Conservation (phyloP, 2,113 vertebrate genomes). For the Prochilodus magdalenae region DNA sequence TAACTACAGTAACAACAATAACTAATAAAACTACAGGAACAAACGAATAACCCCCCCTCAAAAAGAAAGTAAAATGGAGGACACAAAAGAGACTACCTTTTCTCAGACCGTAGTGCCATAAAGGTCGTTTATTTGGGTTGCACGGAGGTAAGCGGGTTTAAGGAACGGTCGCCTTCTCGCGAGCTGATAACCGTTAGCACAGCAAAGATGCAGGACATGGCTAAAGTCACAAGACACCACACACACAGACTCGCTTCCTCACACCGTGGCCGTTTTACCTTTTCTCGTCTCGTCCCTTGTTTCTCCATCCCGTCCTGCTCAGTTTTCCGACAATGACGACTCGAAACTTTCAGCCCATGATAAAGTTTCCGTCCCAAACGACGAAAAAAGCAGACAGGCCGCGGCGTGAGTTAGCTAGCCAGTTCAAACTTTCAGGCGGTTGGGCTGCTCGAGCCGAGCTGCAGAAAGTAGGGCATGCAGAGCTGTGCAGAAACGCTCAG, state of each 20-base stretch:
- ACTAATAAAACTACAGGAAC: neutral
- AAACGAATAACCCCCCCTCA: no score
- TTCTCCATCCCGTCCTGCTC: slow-evolving; percentile 78
- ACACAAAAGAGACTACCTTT: neutral
- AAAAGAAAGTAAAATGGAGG: neutral
- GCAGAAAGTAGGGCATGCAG: slow-evolving; percentile 30
- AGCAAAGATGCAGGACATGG: neutral
- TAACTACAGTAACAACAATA: no score
- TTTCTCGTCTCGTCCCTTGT: slow-evolving; percentile 71
- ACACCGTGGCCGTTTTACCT: slow-evolving; percentile 64
- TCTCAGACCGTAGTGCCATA: neutral
- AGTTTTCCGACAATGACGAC: slow-evolving; percentile 58
- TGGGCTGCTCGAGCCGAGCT: neutral
- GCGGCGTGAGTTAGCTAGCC: neutral
- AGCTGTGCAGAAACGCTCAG: neutral
- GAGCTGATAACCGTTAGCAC: neutral
- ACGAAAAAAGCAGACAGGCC: slow-evolving; percentile 10
- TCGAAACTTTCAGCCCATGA: slow-evolving; percentile 74
- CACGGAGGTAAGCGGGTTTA: neutral
- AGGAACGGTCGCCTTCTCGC: neutral
- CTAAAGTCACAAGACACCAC: slow-evolving; percentile 28
- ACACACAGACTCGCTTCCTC: slow-evolving; percentile 15
- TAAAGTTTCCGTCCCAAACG: slow-evolving; percentile 50
- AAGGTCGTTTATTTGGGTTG: neutral
- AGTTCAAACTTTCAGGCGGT: neutral